Base-by-base conservation (phyloP, 2,113 vertebrate genomes). In the Sinocyclocheilus grahami region DNA sequence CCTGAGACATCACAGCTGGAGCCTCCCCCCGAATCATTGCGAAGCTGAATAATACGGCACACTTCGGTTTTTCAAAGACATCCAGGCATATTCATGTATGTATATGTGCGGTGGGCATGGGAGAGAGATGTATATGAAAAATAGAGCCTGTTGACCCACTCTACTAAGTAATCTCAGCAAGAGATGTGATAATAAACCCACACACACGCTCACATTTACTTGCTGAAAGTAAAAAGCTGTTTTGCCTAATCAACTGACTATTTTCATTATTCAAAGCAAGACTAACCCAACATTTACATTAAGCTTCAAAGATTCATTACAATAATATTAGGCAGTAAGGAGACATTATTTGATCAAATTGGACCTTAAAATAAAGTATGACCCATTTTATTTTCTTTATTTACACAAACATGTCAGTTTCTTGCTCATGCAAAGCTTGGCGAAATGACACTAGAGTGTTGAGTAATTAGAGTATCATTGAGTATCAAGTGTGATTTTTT, bases 1-100 rank as follows among this genome's bases (percentile, higher is more conserved):
- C 78, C 67, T 75, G 75, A 79, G 80, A 88, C n/a, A 55, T 67
- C 81, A 76, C 87, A 85, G 81, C 88, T 84, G 81, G 82, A 86
- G 60, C n/a, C 72, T 78, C 58, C 84, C 72, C 58, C 67, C 3
- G 27, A 71, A 37, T 88, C 65, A 39, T 39, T 62, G 53, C 18
- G 48, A 75, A 63, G 39, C 69, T 82, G 67, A 84, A 84, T 80
- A 65, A 84, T 81, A 67, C 9, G 22, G 24, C 69, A 63, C 85
- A 80, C 85, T 76, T 81, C 24, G n/a, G 75, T 71, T 78, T 79
- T 83, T 71, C 60, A 83, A 46, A 84, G 46, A 69, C 11, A 81
- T 76, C 82, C 60, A 88, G 62, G 72, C 30, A 33, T 67, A 46
- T 37, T 24, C 22, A 7, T 20, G 24, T 69, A 9, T 62, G 30